A percentile compares a stretch with the other conserved stretches of the same genome.
phyloP scores from a whole-genome alignment of 2,797 vertebrate genomes.

The Prunella strophiata region DNA sequence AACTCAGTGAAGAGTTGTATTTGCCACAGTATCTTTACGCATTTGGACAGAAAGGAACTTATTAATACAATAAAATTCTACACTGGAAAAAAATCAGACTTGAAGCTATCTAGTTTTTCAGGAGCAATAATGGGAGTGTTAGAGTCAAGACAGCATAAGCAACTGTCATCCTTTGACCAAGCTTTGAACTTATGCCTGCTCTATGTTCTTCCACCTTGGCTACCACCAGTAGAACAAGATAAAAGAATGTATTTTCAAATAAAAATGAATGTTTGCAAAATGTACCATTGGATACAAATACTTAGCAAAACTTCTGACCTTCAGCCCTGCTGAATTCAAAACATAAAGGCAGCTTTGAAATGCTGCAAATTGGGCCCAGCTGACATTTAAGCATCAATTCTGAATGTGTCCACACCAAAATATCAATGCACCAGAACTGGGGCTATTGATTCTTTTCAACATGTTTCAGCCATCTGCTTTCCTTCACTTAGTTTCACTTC shows the following conservation, averaged over 20 bases:
- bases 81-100: neutral
- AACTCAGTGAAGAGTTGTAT: constrained; percentile 9
- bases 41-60: neutral
- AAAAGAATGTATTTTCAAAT: neutral
- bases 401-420: constrained; percentile 48
- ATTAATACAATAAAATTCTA: neutral
- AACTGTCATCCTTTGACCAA: neutral
- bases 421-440: constrained; percentile 50
- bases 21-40: neutral
- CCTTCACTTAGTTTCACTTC: constrained; percentile 8
- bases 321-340: constrained; percentile 27
- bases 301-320: constrained; percentile 46
- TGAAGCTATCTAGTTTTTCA: neutral
- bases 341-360: constrained; percentile 56
- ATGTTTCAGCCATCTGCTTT: constrained; percentile 49
- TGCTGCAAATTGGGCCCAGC: constrained; percentile 42
- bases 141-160: neutral
- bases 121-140: neutral
- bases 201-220: neutral
- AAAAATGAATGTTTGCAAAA: constrained; percentile 20
- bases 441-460: constrained; percentile 64
- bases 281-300: neutral
- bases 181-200: neutral
- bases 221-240: neutral
- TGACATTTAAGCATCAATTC: constrained; percentile 67